Evolutionary conservation across 2,797 vertebrate genomes (phyloP).

Genomic region (Microctenopoma steveboyesi): DNA sequence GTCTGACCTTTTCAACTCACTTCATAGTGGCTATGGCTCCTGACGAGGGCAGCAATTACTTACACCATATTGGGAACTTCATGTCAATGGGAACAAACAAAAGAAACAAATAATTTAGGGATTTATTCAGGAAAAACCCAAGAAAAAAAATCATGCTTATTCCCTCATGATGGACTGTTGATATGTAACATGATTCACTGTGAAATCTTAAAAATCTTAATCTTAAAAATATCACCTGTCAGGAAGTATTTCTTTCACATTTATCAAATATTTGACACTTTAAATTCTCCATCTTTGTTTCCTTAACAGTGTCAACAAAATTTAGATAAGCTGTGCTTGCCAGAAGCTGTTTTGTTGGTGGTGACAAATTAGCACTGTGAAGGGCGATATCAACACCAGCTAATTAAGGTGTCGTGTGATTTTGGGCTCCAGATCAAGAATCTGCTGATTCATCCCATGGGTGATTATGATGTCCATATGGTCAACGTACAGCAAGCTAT

Average conservation of each 20-base stretch:
- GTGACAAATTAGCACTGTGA: slow-evolving; percentile 75
- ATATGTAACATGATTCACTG: slow-evolving; percentile 31
- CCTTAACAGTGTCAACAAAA: slow-evolving; percentile 39
- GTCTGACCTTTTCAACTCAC: slow-evolving; percentile 81
- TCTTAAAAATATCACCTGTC: slow-evolving; percentile 15
- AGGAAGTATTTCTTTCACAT: neutral
- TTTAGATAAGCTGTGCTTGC: slow-evolving; percentile 48
- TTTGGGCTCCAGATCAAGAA: slow-evolving; percentile 86
- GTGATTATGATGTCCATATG: slow-evolving; percentile 89
- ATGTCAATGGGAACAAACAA: slow-evolving; percentile 57
- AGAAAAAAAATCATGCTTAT: slow-evolving; percentile 44
- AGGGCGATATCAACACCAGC: slow-evolving; percentile 77
- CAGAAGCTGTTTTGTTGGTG: slow-evolving; percentile 65
- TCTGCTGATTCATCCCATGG: slow-evolving; percentile 83
- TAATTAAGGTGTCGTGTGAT: slow-evolving; percentile 87
- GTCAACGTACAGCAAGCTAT: slow-evolving; percentile 80
- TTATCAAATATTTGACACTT: slow-evolving; percentile 44
- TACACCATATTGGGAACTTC: slow-evolving; percentile 64
- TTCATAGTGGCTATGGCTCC: slow-evolving; percentile 66
- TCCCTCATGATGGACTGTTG: slow-evolving; percentile 37
- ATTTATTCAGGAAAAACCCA: slow-evolving; percentile 40
- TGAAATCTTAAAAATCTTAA: slow-evolving; percentile 19
- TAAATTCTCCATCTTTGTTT: slow-evolving; percentile 48
- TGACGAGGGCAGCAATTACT: slow-evolving; percentile 74
- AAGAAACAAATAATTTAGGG: slow-evolving; percentile 53